Evolutionary conservation across 2,888 invertebrate genomes (phyloP), one percentile per base, ranked within the genome.

Genomic region (Stenodera caucasica): DNA sequence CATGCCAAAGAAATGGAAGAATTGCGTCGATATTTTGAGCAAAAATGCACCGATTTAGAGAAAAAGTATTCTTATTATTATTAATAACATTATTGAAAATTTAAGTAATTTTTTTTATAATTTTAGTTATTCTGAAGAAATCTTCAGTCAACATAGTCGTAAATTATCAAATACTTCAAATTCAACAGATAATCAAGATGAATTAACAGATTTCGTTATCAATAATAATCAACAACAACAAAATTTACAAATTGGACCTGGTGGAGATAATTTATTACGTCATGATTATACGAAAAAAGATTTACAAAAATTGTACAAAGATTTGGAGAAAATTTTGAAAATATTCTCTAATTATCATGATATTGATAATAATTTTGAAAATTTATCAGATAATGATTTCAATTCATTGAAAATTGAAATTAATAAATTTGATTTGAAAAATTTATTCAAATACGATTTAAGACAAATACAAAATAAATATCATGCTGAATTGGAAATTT

Each of bases 1-100:
- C 91, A 92, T 79, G 83, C 87, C 33, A 86, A 86, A 65, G 90
- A 92, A 77, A 88, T 92, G 88, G 91, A 91, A 76, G 88, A 91
- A 73, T 77, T 92, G 56, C 82, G 92, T 50, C 89, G 86, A 9
- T 92, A 92, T 73, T 92, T 91, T 74, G 92, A 92, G 73, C 84
- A 88, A 72, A 91, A 91, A 75, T 92, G 91, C 75, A 84, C 88
- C 0, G 90, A 92, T 71, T 84, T 92, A 78, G 91, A 91, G 75
- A 89, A 90, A 72, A 89, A 91, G 86, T 90, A 78, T 26, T 26
- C 40, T 53, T 58, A 64, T 52, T 57, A 52, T 37, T 58, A n/a
- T n/a, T n/a, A n/a, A n/a, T n/a, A n/a, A n/a, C n/a, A n/a, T 18
- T 57, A 49, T 49, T 57, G 45, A 26, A 45, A 9, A 1, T 45